These are phyloP conservation scores for Myiotriccus ornatus DNA, from an alignment of 2,797 vertebrate genomes.

Conservation along the genomic window DNA sequence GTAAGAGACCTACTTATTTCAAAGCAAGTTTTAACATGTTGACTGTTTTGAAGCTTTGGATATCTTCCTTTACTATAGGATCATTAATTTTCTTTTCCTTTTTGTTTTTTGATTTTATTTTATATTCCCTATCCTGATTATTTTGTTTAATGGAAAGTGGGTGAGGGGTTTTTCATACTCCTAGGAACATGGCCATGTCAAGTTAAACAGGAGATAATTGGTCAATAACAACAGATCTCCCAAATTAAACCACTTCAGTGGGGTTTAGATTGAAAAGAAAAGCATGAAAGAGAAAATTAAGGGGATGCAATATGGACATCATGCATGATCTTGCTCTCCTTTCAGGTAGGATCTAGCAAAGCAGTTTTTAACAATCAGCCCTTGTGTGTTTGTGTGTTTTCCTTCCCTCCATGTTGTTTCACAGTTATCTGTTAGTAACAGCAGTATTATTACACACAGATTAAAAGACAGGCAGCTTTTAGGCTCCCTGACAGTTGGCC, in stretches of 20 bases:
- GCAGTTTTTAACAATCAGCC: constrained; percentile 23
- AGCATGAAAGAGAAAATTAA: background rate
- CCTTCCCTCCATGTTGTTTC: constrained; percentile 59
- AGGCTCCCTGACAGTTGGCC: constrained; percentile 67
- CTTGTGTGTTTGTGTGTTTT: constrained; percentile 28
- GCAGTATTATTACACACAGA: constrained; percentile 66
- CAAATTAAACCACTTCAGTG: background rate
- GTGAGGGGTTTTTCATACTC: background rate
- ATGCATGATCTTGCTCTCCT: background rate
- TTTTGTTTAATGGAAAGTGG: background rate
- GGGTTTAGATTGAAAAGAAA: background rate
- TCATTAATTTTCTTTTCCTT: background rate
- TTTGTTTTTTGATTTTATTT: background rate
- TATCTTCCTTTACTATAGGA: background rate
- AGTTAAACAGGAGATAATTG: background rate
- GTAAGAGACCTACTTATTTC: background rate
- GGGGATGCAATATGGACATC: background rate
- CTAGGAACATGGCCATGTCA: background rate
- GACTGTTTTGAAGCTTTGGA: background rate
- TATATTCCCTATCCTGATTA: background rate
- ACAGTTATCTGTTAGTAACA: constrained; percentile 63
- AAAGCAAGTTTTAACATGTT: background rate
- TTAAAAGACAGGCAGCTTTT: constrained; percentile 67
- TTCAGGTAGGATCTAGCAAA: background rate
- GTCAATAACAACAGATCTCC: background rate